Conservation (phyloP, 2,113 vertebrate genomes). For the Tragelaphus scriptus region DNA sequence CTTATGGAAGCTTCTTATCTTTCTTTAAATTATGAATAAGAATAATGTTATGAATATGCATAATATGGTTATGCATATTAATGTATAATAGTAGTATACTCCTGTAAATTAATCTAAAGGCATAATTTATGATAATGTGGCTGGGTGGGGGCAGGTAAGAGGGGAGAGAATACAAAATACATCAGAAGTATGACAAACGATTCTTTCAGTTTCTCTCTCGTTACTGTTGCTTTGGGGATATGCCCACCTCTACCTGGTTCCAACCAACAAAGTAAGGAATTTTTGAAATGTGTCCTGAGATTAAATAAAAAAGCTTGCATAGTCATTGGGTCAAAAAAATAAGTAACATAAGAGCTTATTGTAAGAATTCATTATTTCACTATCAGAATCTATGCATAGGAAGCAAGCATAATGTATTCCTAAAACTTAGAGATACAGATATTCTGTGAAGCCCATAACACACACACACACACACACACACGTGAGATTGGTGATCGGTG, state of each 20-base stretch:
- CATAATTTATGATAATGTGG: background rate
- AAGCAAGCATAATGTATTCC: background rate
- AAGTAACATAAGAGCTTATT: background rate
- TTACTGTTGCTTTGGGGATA: background rate
- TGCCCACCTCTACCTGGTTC: background rate
- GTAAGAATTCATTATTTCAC: background rate
- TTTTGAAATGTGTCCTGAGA: constrained; percentile 1
- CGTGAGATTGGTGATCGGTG: background rate
- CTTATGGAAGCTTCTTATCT: background rate
- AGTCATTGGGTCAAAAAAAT: background rate
- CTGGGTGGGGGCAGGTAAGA: background rate
- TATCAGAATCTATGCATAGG: background rate
- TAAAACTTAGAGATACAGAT: background rate
- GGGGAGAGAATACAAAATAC: background rate
- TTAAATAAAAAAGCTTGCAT: background rate
- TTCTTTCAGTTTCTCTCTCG: background rate
- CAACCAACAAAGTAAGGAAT: background rate
- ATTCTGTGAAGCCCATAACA: background rate
- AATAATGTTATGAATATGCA: background rate
- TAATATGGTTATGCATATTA: background rate
- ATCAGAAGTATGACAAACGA: background rate
- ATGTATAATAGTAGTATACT: background rate
- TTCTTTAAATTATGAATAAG: background rate
- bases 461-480: background rate
- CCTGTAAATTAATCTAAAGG: background rate